Conservation (phyloP, 2,797 vertebrate species). For the Eospalax fontanierii region DNA sequence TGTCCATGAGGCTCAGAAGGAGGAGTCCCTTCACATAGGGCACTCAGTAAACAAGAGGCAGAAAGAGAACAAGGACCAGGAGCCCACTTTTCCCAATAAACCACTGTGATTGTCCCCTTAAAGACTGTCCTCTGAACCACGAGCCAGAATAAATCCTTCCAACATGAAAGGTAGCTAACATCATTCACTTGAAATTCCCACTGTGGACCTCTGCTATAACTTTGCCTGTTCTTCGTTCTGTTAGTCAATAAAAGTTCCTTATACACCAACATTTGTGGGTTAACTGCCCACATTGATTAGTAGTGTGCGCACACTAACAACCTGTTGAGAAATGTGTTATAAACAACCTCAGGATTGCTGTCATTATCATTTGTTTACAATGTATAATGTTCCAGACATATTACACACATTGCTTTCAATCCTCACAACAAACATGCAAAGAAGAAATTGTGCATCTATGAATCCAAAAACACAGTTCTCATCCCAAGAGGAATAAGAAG, state of each 20-base stretch:
- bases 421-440: background rate
- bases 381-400: background rate
- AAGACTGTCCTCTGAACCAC: no score
- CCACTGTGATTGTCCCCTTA: background rate
- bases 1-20: background rate
- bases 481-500: background rate
- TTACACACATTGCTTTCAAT: background rate
- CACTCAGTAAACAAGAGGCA: no score
- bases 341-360: background rate
- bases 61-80: background rate
- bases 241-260: background rate
- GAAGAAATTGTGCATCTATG: background rate
- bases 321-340: background rate
- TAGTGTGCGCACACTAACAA: background rate
- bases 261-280: background rate
- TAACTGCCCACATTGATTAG: background rate
- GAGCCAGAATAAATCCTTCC: no score
- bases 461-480: background rate
- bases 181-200: slow-evolving; percentile 8
- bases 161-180: no score
- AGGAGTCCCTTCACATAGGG: background rate
- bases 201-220: background rate
- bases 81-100: background rate
- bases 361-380: slow-evolving; percentile 10
- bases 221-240: background rate